These are phyloP conservation scores for Molothrus aeneus DNA, from an alignment of 2,797 vertebrate species.

Conservation along the genomic window DNA sequence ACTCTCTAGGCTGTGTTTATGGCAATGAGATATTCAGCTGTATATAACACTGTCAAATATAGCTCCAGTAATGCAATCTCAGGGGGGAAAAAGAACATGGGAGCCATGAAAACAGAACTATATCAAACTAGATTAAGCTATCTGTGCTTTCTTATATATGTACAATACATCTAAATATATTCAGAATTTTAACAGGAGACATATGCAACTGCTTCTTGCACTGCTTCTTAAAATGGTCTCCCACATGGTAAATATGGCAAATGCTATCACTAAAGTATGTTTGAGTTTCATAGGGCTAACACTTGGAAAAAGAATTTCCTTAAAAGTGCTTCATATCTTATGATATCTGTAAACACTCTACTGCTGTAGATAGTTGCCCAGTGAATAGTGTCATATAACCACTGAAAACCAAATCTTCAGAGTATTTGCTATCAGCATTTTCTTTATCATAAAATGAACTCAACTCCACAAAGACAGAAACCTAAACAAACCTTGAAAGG, in stretches of 20 bases:
- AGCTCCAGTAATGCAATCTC: background rate
- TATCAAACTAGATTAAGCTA: background rate
- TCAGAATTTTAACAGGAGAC: background rate
- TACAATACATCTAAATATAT: background rate
- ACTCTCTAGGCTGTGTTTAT: background rate
- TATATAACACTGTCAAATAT: background rate
- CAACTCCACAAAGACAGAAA: slow-evolving; percentile 38
- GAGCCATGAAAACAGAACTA: background rate
- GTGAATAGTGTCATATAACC: slow-evolving; percentile 38
- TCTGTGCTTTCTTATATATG: background rate
- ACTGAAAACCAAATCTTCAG: slow-evolving; percentile 34
- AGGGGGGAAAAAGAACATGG: accelerated
- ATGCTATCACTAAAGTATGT: background rate
- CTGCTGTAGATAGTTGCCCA: slow-evolving; percentile 10
- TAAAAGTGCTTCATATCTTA: slow-evolving; percentile 69
- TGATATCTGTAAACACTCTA: slow-evolving; percentile 57
- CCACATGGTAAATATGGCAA: background rate
- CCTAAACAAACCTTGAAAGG: slow-evolving; percentile 52
- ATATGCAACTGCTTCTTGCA: background rate
- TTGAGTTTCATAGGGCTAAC: slow-evolving; percentile 52
- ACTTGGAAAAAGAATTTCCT: slow-evolving; percentile 42
- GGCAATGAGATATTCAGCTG: background rate
- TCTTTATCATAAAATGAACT: slow-evolving; percentile 45
- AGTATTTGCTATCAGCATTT: slow-evolving; percentile 39
- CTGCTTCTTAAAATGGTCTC: background rate